Conservation (phyloP, 2,888 invertebrate genomes). For the Pachycephus smyrnensis region DNA sequence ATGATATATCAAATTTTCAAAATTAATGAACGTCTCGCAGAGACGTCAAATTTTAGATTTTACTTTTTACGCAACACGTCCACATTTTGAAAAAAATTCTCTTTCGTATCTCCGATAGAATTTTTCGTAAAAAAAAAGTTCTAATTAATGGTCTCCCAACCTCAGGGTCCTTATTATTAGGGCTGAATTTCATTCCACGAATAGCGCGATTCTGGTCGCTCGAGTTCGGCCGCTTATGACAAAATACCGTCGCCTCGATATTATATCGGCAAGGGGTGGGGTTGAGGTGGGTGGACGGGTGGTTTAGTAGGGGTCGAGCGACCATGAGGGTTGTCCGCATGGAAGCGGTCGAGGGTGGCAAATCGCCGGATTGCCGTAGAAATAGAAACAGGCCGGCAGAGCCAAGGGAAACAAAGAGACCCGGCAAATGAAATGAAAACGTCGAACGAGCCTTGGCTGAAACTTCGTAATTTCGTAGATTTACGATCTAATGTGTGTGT, state of each 20-base stretch:
- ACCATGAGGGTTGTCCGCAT: background rate
- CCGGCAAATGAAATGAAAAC: constrained; percentile 25
- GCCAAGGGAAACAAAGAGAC: constrained; percentile 22
- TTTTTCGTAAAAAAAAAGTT: background rate
- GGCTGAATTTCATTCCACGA: background rate
- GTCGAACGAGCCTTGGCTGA: constrained; percentile 23
- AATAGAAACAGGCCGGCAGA: constrained; percentile 4
- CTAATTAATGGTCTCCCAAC: background rate
- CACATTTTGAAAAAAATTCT: too few species aligned
- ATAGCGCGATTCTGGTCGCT: background rate
- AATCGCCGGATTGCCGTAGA: background rate
- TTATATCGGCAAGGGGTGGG: constrained; percentile 13
- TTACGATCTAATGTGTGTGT: constrained; percentile 21
- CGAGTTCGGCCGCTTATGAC: constrained; percentile 11
- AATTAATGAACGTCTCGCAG: background rate
- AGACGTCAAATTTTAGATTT: background rate
- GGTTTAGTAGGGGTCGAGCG: background rate
- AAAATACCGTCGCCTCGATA: constrained; percentile 23
- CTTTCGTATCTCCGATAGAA: background rate
- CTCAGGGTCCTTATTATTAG: background rate
- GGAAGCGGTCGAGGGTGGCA: background rate
- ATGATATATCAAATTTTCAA: background rate
- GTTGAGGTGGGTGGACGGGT: background rate
- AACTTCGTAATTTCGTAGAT: constrained; percentile 25
- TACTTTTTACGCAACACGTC: too few species aligned